phyloP scores from a whole-genome alignment of 2,797 vertebrate species.

The Malacoraja senta region DNA sequence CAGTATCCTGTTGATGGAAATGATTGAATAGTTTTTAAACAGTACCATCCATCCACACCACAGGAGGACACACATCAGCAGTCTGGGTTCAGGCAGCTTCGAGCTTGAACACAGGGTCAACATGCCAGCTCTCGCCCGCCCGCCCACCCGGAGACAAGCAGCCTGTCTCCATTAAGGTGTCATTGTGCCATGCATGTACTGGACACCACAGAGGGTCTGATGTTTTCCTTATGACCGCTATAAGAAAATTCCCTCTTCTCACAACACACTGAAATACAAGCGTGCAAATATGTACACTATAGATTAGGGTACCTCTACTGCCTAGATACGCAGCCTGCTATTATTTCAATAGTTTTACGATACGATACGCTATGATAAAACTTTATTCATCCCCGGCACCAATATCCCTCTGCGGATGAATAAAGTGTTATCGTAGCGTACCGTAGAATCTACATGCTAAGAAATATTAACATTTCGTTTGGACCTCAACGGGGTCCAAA shows the following conservation, averaged over 20 bases:
- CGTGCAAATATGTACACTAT: neutral
- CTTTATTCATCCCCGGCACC: no score
- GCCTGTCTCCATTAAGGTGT: neutral
- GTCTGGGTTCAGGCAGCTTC: neutral
- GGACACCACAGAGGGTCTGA: neutral
- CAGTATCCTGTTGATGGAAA: neutral
- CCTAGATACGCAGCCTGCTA: no score
- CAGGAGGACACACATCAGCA: neutral
- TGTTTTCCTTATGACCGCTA: neutral
- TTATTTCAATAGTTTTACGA: no score
- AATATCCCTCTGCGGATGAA: no score
- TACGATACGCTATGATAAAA: no score
- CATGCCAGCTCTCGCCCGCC: neutral
- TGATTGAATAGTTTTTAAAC: no score
- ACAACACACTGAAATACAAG: neutral
- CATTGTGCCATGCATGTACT: neutral
- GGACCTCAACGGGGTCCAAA: no score
- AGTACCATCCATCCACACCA: neutral
- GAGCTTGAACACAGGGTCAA: neutral
- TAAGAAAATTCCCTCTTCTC: neutral
- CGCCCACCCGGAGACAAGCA: neutral
- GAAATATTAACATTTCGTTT: neutral
- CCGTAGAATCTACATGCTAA: neutral
- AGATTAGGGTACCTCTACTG: neutral
- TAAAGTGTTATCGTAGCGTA: no score